phyloP scores from a whole-genome alignment of 2,113 vertebrate species.

The Sciurus niger region DNA sequence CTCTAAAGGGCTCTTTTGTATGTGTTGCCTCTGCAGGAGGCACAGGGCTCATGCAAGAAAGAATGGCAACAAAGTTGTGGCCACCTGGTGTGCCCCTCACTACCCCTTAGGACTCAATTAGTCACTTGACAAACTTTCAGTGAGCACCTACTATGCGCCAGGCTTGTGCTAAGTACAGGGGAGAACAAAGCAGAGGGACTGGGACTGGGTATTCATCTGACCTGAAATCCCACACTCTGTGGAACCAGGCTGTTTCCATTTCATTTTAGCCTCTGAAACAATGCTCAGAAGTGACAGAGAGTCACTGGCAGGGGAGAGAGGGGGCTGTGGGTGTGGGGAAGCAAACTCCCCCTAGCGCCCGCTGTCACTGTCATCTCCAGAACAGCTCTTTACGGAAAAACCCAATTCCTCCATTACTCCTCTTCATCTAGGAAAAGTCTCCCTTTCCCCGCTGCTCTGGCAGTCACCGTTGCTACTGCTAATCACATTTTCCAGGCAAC shows the following conservation, averaged over 20 bases:
- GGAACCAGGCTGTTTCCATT: conserved; percentile 38
- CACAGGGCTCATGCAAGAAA: neutral
- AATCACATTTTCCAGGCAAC: neutral
- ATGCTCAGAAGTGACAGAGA: conserved; percentile 58
- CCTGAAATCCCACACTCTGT: neutral
- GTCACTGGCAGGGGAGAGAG: neutral
- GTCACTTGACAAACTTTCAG: neutral
- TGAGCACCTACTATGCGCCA: neutral
- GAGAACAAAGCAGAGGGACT: neutral
- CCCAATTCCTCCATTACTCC: conserved; percentile 45
- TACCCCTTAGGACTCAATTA: neutral
- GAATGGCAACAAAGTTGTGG: neutral
- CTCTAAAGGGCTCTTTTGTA: neutral
- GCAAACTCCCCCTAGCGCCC: neutral
- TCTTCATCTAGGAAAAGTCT: neutral
- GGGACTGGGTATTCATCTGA: neutral
- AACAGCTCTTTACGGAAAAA: conserved; percentile 44
- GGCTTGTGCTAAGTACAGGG: neutral
- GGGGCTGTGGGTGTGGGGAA: neutral
- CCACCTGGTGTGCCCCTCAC: accelerated
- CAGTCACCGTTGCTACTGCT: neutral
- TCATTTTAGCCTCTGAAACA: conserved; percentile 59
- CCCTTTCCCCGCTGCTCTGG: neutral
- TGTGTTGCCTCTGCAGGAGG: neutral
- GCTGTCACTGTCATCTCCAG: neutral